phyloP scores from a whole-genome alignment of 2,888 invertebrate genomes.

The Phasia obesa region DNA sequence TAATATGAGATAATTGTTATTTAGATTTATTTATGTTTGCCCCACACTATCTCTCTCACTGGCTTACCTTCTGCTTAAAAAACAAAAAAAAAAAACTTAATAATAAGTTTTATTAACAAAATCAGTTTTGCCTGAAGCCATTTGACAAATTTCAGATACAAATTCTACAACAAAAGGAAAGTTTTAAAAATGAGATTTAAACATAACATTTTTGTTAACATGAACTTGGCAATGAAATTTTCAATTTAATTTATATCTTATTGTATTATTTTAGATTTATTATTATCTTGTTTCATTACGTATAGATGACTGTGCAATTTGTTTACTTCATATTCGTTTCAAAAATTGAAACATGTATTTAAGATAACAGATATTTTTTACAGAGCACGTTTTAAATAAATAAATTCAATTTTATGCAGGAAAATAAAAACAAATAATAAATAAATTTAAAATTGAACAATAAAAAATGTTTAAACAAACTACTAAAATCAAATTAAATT shows the following conservation, averaged over 20 bases:
- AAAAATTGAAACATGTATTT: no score
- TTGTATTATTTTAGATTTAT: neutral
- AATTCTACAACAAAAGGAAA: neutral
- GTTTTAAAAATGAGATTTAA: neutral
- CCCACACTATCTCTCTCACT: no score
- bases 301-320: neutral
- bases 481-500: no score
- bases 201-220: conserved; percentile 1
- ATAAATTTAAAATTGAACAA: no score
- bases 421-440: no score
- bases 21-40: neutral
- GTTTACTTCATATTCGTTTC: neutral
- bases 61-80: no score
- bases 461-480: no score
- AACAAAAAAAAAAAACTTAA: no score
- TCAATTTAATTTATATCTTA: neutral
- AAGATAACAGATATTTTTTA: no score
- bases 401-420: no score
- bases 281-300: neutral
- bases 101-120: no score
- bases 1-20: neutral
- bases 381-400: no score
- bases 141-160: conserved; percentile 7
- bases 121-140: neutral
- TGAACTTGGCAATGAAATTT: conserved; percentile 55